These are phyloP conservation scores for Aldabrachelys gigantea DNA, from an alignment of 2,113 vertebrate species.

Conservation along the genomic window DNA sequence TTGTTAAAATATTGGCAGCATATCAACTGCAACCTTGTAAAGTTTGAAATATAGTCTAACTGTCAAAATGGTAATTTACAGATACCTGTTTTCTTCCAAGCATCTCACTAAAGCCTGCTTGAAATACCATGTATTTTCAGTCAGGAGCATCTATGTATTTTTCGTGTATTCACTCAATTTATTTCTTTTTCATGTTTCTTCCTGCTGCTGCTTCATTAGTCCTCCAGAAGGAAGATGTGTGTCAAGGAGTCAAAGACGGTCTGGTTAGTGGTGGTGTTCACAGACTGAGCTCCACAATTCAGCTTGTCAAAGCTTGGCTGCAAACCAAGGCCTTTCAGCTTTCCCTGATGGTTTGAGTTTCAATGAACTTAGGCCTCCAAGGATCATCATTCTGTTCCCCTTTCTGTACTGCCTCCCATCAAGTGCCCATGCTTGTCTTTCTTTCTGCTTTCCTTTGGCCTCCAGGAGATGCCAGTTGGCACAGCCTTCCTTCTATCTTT, in stretches of 20 bases:
- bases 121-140: slow-evolving; percentile 29
- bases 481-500: background rate
- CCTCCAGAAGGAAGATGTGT: slow-evolving; percentile 43
- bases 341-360: slow-evolving; percentile 57
- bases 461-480: slow-evolving; percentile 46
- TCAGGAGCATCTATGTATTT: slow-evolving; percentile 20
- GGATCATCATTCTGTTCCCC: slow-evolving; percentile 47
- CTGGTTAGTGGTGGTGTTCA: slow-evolving; percentile 57
- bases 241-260: slow-evolving; percentile 51
- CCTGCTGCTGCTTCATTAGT: slow-evolving; percentile 60
- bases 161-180: slow-evolving; percentile 49
- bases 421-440: background rate
- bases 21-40: background rate
- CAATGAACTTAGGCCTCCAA: slow-evolving; percentile 38
- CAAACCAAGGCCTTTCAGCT: slow-evolving; percentile 38
- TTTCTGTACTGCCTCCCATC: slow-evolving; percentile 49
- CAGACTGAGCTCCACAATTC: slow-evolving; percentile 40
- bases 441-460: slow-evolving; percentile 12
- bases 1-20: slow-evolving; percentile 42
- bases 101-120: slow-evolving; percentile 5
- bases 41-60: background rate
- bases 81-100: slow-evolving; percentile 1
- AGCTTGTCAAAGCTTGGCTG: slow-evolving; percentile 53
- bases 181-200: slow-evolving; percentile 39
- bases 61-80: slow-evolving; percentile 15